Conservation (phyloP, 2,113 vertebrate genomes). For the Zingel zingel region DNA sequence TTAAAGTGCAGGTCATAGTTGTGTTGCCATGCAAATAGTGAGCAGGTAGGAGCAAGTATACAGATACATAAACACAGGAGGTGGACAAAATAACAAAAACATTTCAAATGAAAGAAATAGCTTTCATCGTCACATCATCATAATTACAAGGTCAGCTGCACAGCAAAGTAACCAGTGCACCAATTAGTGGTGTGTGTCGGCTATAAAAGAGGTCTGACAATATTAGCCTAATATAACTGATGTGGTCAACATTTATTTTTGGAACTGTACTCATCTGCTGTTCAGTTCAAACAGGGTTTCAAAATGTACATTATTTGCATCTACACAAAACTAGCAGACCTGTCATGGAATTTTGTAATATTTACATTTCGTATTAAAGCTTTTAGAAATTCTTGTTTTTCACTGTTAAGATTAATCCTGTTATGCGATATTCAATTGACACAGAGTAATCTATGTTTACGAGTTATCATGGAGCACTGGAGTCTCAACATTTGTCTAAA, state of each 20-base stretch:
- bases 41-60: neutral
- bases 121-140: constrained; percentile 13
- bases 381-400: neutral
- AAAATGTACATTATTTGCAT: neutral
- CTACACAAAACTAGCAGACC: neutral
- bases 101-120: constrained; percentile 1
- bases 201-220: constrained; percentile 41
- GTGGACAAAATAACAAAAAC: constrained; percentile 17
- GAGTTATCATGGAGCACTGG: neutral
- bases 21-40: neutral
- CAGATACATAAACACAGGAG: neutral
- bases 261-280: neutral
- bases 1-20: neutral
- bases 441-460: neutral
- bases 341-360: neutral
- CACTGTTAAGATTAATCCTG: neutral
- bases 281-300: neutral
- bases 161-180: constrained; percentile 14
- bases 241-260: neutral
- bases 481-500: neutral
- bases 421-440: neutral
- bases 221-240: neutral
- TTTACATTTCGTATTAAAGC: neutral
- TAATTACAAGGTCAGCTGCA: constrained; percentile 47
- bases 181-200: constrained; percentile 51